Conservation (phyloP, 1,140 invertebrate species). For the Drosophila saltans region DNA sequence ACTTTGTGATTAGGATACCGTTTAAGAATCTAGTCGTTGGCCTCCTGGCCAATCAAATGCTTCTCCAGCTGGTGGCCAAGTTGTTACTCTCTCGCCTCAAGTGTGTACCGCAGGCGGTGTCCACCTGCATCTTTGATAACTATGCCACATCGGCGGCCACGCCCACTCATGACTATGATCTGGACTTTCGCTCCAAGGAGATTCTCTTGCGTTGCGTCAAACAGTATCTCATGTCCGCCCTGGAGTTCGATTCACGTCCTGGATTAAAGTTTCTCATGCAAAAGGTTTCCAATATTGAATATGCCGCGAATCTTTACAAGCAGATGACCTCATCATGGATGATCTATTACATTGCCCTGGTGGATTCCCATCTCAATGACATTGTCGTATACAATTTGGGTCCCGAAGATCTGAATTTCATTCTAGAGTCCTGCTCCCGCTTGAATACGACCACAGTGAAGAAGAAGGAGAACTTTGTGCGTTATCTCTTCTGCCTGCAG, state of each 20-base stretch:
- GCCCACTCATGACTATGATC: constrained; percentile 85
- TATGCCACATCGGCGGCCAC: constrained; percentile 83
- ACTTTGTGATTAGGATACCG: constrained; percentile 92
- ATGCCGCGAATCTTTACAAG: constrained; percentile 95
- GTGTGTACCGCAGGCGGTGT: constrained; percentile 77
- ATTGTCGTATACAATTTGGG: constrained; percentile 86
- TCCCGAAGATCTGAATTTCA: constrained; percentile 87
- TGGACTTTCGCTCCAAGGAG: constrained; percentile 83
- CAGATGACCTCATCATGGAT: constrained; percentile 96
- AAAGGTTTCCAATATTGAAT: constrained; percentile 94
- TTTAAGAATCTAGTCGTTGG: constrained; percentile 94
- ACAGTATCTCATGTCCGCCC: constrained; percentile 90
- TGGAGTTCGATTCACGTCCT: constrained; percentile 94
- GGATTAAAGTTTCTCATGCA: constrained; percentile 96
- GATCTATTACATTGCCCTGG: constrained; percentile 93
- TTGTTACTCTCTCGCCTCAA: constrained; percentile 89
- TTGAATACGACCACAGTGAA: constrained; percentile 84
- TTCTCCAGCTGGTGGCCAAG: constrained; percentile 94
- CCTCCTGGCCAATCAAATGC: constrained; percentile 94
- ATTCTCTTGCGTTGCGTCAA: constrained; percentile 90
- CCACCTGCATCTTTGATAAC: constrained; percentile 83
- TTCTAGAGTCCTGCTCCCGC: constrained; percentile 85
- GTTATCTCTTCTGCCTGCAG: constrained; percentile 85
- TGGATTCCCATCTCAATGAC: constrained; percentile 90
- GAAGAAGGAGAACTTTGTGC: constrained; percentile 85